A percentile compares a stretch with the other conserved stretches of the same genome.
Conservation (phyloP, 2,113 vertebrate species). For the Cranoglanis bouderius region DNA sequence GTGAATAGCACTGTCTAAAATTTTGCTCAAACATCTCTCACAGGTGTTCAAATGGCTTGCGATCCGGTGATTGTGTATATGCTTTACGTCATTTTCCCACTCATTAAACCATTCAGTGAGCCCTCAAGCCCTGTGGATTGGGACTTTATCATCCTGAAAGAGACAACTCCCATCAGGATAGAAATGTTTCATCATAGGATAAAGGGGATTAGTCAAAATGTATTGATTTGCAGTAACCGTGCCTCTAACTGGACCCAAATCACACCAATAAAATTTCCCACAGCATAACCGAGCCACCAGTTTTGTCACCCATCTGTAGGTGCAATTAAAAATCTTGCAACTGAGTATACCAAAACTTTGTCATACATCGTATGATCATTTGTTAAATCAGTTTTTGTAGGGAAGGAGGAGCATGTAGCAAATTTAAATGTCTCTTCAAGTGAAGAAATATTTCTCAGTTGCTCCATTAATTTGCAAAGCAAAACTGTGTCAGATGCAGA, state of each 20-base stretch:
- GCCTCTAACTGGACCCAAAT: background rate
- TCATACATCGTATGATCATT: background rate
- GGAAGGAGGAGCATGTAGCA: background rate
- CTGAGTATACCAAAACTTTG: background rate
- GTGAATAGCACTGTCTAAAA: background rate
- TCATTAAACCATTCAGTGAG: background rate
- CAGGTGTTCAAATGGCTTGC: background rate
- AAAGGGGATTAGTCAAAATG: background rate
- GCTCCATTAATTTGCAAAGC: background rate
- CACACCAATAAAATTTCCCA: background rate
- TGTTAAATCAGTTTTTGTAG: background rate
- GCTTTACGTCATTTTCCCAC: background rate
- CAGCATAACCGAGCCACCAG: background rate
- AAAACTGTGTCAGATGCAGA: background rate
- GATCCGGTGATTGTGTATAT: too few species aligned
- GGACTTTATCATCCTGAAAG: background rate
- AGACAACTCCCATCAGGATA: background rate
- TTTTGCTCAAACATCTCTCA: background rate
- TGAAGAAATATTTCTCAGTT: background rate
- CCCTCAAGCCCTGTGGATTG: background rate
- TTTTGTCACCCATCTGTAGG: background rate
- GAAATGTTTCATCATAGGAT: background rate
- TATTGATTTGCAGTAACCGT: background rate
- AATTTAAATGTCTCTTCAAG: background rate
- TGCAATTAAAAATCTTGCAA: background rate